phyloP scores from a whole-genome alignment of 2,113 vertebrate genomes.

The Alethe diademata region DNA sequence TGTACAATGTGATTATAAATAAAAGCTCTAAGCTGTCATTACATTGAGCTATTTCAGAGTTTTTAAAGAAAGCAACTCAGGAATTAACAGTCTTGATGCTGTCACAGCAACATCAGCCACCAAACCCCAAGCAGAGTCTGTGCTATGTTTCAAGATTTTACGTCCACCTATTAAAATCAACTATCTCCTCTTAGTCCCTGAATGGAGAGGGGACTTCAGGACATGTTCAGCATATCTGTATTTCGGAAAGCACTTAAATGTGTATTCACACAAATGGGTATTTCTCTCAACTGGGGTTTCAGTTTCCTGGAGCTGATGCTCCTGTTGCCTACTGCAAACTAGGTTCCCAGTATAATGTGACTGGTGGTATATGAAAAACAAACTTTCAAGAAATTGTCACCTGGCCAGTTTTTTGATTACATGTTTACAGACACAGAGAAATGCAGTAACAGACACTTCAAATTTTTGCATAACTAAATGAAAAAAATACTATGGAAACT shows the following conservation, averaged over 20 bases:
- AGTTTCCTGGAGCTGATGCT: neutral
- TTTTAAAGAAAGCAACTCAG: neutral
- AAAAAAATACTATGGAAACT: neutral
- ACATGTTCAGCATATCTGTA: neutral
- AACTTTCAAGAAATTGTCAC: neutral
- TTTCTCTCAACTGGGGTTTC: neutral
- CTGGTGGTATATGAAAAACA: neutral
- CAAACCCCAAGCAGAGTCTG: neutral
- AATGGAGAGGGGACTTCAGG: constrained; percentile 26
- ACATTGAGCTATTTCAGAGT: neutral
- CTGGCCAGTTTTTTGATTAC: neutral
- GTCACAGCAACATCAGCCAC: neutral
- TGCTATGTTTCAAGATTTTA: neutral
- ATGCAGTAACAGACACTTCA: neutral
- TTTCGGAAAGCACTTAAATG: neutral
- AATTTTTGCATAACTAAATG: neutral
- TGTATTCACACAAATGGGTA: neutral
- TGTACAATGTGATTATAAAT: neutral
- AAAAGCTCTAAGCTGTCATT: neutral
- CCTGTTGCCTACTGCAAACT: neutral
- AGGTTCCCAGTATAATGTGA: neutral
- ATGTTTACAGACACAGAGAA: neutral
- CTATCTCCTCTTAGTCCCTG: constrained; percentile 16
- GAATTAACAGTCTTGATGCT: neutral
- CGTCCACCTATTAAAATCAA: neutral